Conservation (phyloP, 2,113 vertebrate genomes). For the Labrus mixtus region DNA sequence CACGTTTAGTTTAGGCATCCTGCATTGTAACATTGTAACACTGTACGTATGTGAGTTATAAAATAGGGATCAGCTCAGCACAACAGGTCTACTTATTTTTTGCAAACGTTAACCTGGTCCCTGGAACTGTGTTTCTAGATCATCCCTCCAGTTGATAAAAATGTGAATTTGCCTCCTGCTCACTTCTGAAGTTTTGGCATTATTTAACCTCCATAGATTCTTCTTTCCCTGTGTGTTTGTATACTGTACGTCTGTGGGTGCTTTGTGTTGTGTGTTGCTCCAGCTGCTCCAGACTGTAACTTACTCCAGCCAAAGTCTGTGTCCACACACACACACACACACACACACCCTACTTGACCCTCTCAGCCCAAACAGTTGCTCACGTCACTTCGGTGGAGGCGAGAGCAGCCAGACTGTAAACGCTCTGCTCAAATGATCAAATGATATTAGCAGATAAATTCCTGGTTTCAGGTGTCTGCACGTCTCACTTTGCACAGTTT, state of each 20-base stretch:
- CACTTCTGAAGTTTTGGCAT: background rate
- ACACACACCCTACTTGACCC: conserved; percentile 45
- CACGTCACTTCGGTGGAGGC: conserved; percentile 54
- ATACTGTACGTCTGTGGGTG: conserved; percentile 7
- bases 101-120: too few relatives aligned
- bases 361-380: conserved; percentile 67
- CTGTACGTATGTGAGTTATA: too few relatives aligned
- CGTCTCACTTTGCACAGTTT: background rate
- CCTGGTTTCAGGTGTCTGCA: background rate
- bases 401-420: conserved; percentile 42
- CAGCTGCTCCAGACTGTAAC: conserved; percentile 69
- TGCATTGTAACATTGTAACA: too few relatives aligned
- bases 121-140: too few relatives aligned
- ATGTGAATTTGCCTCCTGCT: too few relatives aligned
- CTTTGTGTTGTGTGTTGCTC: conserved; percentile 35
- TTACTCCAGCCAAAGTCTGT: conserved; percentile 19
- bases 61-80: too few relatives aligned
- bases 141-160: too few relatives aligned
- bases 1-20: too few relatives aligned
- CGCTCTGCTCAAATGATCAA: conserved; percentile 13
- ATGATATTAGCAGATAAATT: conserved; percentile 34
- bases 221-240: conserved; percentile 23
- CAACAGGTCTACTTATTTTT: too few relatives aligned
- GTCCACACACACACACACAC: conserved; percentile 22
- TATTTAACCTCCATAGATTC: background rate